These are phyloP conservation scores for Oncorhynchus kisutch DNA, from an alignment of 2,113 vertebrate genomes.

Conservation along the genomic window DNA sequence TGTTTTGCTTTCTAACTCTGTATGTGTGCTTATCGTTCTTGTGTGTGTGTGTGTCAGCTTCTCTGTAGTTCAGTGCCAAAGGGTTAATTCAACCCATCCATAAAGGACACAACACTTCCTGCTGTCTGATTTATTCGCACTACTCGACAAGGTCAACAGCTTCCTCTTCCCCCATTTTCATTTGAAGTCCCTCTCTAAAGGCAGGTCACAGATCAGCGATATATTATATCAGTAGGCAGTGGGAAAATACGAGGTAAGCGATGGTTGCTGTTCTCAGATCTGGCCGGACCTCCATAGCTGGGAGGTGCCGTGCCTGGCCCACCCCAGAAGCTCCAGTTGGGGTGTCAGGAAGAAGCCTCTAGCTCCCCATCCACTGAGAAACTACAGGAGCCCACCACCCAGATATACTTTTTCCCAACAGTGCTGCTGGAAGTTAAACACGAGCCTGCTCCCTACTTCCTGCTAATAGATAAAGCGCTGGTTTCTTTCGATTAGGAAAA, in stretches of 20 bases:
- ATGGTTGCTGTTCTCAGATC: conserved; percentile 1
- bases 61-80: not conserved
- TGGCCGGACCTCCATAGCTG: not conserved
- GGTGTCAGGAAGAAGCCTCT: not conserved
- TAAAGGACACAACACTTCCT: conserved; percentile 15
- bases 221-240: conserved; percentile 12
- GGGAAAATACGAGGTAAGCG: not conserved
- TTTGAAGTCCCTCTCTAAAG: not conserved
- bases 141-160: conserved; percentile 22
- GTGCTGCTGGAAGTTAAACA: not conserved
- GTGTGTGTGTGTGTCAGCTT: conserved; percentile 11
- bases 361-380: not conserved
- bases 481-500: not conserved
- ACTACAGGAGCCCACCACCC: not conserved
- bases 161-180: conserved; percentile 8
- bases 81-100: conserved; percentile 11
- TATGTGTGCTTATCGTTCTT: not conserved
- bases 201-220: conserved; percentile 18
- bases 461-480: not conserved
- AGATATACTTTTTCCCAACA: too few species aligned
- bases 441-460: not conserved
- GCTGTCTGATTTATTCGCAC: conserved; percentile 11
- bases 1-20: conserved; percentile 21
- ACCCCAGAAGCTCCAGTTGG: not conserved
- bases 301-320: not conserved